Base-by-base conservation (phyloP, 2,113 vertebrate genomes). In the Phaethon lepturus region DNA sequence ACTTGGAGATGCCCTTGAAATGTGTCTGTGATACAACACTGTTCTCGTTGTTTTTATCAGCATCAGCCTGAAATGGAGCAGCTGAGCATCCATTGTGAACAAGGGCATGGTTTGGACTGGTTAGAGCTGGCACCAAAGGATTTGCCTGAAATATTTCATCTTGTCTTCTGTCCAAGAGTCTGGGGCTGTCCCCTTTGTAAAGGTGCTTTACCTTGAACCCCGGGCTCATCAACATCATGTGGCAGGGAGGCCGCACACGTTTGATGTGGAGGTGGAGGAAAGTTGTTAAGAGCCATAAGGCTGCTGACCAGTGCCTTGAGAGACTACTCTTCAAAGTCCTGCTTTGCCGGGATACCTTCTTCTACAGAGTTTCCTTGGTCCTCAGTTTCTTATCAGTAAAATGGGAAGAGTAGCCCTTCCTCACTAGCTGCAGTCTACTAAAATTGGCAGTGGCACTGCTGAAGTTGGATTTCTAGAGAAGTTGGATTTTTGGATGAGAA, bases 121-220 rank as follows among this genome's bases (percentile, higher is more conserved):
- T 52, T 62, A 60, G 59, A 92, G 73, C 77, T 93, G 58, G 47
- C 31, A 79, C 52, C 75, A 85, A 93, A 94, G 66, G 40, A 72
- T 79, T 45, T 63, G 9, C 13, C 8, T 67, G 25, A 90, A 74
- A 14, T 86, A 50, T n/a, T 50, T 89, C 6, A 63, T 84, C 1
- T 94, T 62, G 18, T 95, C 40, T 40, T 79, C 62, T 59, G 2
- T 71, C 78, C 24, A 78, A 38, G 52, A 59, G 23, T 56, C n/a
- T 44, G 28, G 5, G 3, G 19, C 19, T 67, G 45, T 86, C 10
- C 5, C 4, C 20, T 35, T 72, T 64, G 44, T 42, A 78, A 44
- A 62, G 2, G 33, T 45, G 29, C 11, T 77, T 44, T 47, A 19
- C 14, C 19, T 79, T 58, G 60, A 62, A 73, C 76, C 15, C 10